Evolutionary conservation across 2,888 invertebrate species (phyloP), one percentile per base, ranked within the genome.

Genomic region (Noctuana brunneofusca): DNA sequence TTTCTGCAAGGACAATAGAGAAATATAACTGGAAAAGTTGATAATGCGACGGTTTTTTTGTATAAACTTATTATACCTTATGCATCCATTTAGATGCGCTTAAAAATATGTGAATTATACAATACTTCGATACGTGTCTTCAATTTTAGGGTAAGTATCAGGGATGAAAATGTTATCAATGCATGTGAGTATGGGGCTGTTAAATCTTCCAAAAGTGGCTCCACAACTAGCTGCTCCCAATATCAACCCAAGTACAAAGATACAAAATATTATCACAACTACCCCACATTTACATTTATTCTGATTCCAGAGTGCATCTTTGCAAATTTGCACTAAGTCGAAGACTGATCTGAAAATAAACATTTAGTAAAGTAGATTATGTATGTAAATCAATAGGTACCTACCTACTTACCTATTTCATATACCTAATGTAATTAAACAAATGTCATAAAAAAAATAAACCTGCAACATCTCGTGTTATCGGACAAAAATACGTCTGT

Each of bases 151-250:
- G 66, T 78, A 76, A 32, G 67, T 68, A 59, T 84, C 81, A 2
- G 77, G 69, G 30, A 81, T 75, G 66, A 89, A 88, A 32, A 78
- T 80, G 63, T 79, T 85, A 54, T 90, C 88, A 49, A 90, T 78
- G 68, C 89, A 89, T 18, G 79, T 75, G 1, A 89, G 69, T 54
- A 89, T 77, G 3, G 88, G 88, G 63, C 86, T 89, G 65, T 87
- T 85, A 66, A 89, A 88, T 63, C 75, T 77, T 12, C 90, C 79
- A 6, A 79, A 76, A 59, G 78, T 74, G 1, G 82, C 75, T 8
- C 89, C 87, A 56, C 90, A 90, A 0, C 87, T 81, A 0, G 85
- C 87, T 41, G 85, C 86, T 1, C 89, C 90, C 27, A 88, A 58
- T 11, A 90, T 32, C 12, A 89, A 18, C 0, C 90, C 89, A 22